Evolutionary conservation across 2,113 vertebrate genomes (phyloP).

Genomic region (Lophotis ruficrista): DNA sequence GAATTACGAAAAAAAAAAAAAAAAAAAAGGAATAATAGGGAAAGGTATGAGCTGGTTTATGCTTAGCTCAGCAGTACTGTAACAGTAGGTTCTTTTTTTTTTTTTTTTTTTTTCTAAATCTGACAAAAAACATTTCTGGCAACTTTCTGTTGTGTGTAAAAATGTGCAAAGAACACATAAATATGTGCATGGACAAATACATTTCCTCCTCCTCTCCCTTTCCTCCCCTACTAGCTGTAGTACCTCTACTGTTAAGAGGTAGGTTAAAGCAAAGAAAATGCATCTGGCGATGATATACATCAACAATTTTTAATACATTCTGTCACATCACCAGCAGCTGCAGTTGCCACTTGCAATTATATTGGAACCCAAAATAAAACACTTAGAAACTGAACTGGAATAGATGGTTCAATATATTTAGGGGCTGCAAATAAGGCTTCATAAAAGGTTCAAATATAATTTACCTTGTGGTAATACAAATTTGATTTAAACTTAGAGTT

Average conservation of each 20-base stretch:
- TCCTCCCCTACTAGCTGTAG: neutral
- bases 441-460: neutral
- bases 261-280: conserved; percentile 15
- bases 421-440: conserved; percentile 11
- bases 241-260: neutral
- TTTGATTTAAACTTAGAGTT: conserved; percentile 25
- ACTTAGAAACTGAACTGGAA: conserved; percentile 1
- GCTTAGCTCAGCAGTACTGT: neutral
- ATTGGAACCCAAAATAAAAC: conserved; percentile 31
- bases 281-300: neutral
- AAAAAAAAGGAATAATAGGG: neutral
- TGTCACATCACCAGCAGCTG: conserved; percentile 25
- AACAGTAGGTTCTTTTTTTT: neutral
- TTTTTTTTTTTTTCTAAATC: neutral
- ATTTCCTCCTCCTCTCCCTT: neutral
- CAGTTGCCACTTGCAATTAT: conserved; percentile 18
- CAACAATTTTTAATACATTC: conserved; percentile 4
- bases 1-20: neutral
- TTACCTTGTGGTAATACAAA: neutral
- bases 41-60: neutral
- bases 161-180: neutral
- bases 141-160: neutral
- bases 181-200: neutral
- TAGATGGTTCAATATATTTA: neutral
- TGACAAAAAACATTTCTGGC: neutral